Conservation (phyloP, 2,888 invertebrate species). For the Saturnia japonica region DNA sequence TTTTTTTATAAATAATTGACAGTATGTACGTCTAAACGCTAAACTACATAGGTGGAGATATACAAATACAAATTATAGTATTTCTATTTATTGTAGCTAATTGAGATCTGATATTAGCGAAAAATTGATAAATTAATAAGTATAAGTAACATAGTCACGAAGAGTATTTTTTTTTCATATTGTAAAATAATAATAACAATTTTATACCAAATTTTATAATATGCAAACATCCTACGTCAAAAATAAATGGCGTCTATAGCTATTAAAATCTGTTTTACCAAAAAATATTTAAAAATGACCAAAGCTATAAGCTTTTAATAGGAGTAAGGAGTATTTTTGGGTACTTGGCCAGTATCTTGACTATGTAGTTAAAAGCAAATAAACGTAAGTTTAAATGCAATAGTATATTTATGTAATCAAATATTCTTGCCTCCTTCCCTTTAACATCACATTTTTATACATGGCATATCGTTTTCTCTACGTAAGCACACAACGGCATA, state of each 20-base stretch:
- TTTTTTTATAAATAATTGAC: constrained; percentile 11
- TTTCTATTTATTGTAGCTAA: background rate
- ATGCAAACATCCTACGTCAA: constrained; percentile 36
- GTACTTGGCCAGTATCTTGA: constrained; percentile 32
- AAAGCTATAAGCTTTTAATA: constrained; percentile 77
- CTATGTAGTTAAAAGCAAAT: constrained; percentile 25
- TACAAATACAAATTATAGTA: background rate
- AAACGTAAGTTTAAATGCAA: constrained; percentile 26
- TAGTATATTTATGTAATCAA: constrained; percentile 26
- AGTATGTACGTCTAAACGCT: background rate
- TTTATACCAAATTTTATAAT: constrained; percentile 14
- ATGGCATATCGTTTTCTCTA: constrained; percentile 58
- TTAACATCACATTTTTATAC: constrained; percentile 24
- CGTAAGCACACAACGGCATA: constrained; percentile 31
- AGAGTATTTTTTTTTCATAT: constrained; percentile 15
- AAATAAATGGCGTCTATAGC: constrained; percentile 47
- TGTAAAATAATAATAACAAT: constrained; percentile 31
- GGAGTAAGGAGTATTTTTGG: constrained; percentile 41
- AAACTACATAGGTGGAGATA: background rate
- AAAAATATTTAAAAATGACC: constrained; percentile 69
- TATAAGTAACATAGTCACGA: constrained; percentile 16
- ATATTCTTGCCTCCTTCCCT: constrained; percentile 62
- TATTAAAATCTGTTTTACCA: constrained; percentile 60
- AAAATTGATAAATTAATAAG: background rate
- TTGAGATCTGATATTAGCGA: constrained; percentile 8